phyloP scores from a whole-genome alignment of 2,888 invertebrate genomes.

The Diaprepes abbreviatus region DNA sequence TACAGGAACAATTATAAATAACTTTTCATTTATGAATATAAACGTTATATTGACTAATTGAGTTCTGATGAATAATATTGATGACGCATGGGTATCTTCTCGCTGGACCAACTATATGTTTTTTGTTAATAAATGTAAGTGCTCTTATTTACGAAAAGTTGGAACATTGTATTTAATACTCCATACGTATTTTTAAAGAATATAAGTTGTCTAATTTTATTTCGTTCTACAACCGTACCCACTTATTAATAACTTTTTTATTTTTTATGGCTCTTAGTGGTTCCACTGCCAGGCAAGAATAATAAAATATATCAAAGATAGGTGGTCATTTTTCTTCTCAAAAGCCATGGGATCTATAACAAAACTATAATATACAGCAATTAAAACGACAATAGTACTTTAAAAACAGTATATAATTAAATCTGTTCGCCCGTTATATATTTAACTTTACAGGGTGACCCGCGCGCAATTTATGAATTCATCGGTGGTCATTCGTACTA shows the following conservation, averaged over 20 bases:
- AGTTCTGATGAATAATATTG: too few species aligned
- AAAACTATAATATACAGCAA: slow-evolving; percentile 34
- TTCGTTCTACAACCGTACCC: not conserved
- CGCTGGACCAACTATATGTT: too few species aligned
- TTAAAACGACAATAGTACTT: slow-evolving; percentile 38
- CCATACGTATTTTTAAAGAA: too few species aligned
- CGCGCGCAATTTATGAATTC: too few species aligned
- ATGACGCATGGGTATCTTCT: too few species aligned
- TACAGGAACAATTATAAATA: too few species aligned
- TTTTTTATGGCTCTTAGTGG: slow-evolving; percentile 23
- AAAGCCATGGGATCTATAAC: slow-evolving; percentile 32
- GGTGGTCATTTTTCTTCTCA: slow-evolving; percentile 25
- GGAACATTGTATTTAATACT: too few species aligned
- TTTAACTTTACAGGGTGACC: slow-evolving; percentile 2
- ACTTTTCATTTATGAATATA: too few species aligned
- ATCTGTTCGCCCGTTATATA: slow-evolving; percentile 39
- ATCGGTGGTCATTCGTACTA: too few species aligned
- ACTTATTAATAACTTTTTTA: slow-evolving; percentile 27
- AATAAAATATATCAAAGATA: slow-evolving; percentile 36
- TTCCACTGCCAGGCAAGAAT: slow-evolving; percentile 41
- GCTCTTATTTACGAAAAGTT: too few species aligned
- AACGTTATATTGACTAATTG: too few species aligned
- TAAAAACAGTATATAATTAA: slow-evolving; percentile 42
- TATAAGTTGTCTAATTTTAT: slow-evolving; percentile 4
- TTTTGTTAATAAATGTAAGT: too few species aligned